Conservation (phyloP, 2,113 vertebrate genomes). For the Mus pahari region DNA sequence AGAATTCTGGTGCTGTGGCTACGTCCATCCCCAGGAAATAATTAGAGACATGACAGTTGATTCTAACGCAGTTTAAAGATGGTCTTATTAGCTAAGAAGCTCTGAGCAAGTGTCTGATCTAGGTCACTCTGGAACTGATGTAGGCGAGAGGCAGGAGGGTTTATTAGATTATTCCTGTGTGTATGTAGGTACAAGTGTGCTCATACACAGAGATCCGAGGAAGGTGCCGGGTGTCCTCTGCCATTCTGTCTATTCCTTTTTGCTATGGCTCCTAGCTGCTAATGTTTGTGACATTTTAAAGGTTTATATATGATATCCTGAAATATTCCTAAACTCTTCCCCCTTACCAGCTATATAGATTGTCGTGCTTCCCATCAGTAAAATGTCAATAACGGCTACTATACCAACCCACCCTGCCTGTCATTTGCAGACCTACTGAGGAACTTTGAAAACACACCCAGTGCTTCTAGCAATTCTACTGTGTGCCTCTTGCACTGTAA, state of each 20-base stretch:
- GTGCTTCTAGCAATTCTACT: background rate
- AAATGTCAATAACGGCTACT: background rate
- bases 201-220: background rate
- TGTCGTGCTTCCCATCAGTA: background rate
- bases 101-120: background rate
- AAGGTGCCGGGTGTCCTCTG: background rate
- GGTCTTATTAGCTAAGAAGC: conserved; percentile 49
- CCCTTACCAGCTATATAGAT: background rate
- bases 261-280: background rate
- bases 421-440: background rate
- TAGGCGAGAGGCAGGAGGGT: background rate
- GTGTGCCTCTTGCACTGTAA: fast-evolving
- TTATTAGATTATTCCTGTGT: background rate
- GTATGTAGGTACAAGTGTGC: background rate
- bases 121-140: background rate
- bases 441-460: background rate
- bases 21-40: background rate
- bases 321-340: background rate
- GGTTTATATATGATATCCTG: background rate
- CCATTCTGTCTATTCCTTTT: background rate
- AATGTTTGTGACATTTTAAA: background rate
- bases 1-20: background rate
- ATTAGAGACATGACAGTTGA: conserved; percentile 45
- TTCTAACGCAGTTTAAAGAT: conserved; percentile 43
- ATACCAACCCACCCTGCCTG: background rate